phyloP scores from a whole-genome alignment of 2,888 invertebrate species.

The Melipona bicolor region DNA sequence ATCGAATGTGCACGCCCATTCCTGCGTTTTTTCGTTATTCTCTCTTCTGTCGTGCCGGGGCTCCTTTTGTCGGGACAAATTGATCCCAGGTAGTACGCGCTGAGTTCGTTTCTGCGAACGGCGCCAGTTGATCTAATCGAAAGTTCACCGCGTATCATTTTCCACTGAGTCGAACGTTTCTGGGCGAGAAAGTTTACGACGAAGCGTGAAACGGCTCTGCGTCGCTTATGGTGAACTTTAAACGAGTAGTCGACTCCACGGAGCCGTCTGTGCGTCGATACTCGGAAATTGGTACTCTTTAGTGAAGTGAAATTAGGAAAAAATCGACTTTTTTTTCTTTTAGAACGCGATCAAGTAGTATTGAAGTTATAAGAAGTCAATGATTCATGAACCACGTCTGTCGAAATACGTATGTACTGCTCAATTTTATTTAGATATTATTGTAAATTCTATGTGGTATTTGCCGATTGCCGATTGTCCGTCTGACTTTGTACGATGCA shows the following conservation, averaged over 20 bases:
- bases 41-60: not conserved
- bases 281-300: not conserved
- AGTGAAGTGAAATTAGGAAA: not conserved
- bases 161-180: slow-evolving; percentile 27
- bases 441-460: no score
- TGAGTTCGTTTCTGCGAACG: slow-evolving; percentile 19
- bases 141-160: slow-evolving; percentile 55
- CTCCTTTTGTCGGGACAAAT: not conserved
- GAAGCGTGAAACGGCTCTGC: slow-evolving; percentile 45
- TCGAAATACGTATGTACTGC: no score
- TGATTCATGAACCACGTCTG: not conserved
- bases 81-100: not conserved
- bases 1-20: not conserved
- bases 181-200: slow-evolving; percentile 36
- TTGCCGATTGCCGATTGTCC: no score
- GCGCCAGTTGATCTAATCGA: slow-evolving; percentile 48
- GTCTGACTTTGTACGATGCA: no score
- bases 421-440: no score
- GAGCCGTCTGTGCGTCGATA: slow-evolving; percentile 11
- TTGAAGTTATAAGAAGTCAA: no score
- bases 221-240: slow-evolving; percentile 56
- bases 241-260: slow-evolving; percentile 49
- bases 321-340: not conserved
- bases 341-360: not conserved
- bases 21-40: not conserved